Evolutionary conservation across 2,113 vertebrate species (phyloP).

Genomic region (Onychostruthus taczanowskii): DNA sequence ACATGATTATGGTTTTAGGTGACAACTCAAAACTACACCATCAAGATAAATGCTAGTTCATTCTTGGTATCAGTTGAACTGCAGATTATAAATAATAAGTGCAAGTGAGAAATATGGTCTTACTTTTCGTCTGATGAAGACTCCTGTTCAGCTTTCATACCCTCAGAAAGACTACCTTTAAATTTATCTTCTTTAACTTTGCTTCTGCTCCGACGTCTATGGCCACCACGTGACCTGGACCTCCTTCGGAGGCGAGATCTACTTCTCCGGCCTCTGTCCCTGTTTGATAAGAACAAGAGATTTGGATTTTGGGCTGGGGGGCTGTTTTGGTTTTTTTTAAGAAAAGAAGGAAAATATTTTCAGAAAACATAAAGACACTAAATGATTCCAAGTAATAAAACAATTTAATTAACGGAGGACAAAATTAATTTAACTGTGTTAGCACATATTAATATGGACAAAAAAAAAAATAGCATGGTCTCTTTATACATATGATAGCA

Average conservation of each 20-base stretch:
- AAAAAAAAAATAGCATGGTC: rapidly evolving
- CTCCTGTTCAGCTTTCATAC: slow-evolving; percentile 95
- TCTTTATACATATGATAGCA: background rate
- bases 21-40: background rate
- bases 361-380: background rate
- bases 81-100: background rate
- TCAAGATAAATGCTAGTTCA: background rate
- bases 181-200: slow-evolving; percentile 93
- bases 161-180: slow-evolving; percentile 97
- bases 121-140: slow-evolving; percentile 94
- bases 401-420: background rate
- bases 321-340: background rate
- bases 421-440: background rate
- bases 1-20: background rate
- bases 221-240: slow-evolving; percentile 83
- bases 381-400: background rate
- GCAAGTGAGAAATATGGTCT: slow-evolving; percentile 36
- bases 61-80: background rate
- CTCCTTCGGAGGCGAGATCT: slow-evolving; percentile 85
- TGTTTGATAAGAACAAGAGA: slow-evolving; percentile 38
- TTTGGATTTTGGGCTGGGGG: background rate
- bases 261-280: slow-evolving; percentile 83
- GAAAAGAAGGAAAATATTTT: background rate
- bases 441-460: background rate
- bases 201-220: slow-evolving; percentile 82